phyloP scores from a whole-genome alignment of 2,888 invertebrate species.

The Metopia argyrocephala region DNA sequence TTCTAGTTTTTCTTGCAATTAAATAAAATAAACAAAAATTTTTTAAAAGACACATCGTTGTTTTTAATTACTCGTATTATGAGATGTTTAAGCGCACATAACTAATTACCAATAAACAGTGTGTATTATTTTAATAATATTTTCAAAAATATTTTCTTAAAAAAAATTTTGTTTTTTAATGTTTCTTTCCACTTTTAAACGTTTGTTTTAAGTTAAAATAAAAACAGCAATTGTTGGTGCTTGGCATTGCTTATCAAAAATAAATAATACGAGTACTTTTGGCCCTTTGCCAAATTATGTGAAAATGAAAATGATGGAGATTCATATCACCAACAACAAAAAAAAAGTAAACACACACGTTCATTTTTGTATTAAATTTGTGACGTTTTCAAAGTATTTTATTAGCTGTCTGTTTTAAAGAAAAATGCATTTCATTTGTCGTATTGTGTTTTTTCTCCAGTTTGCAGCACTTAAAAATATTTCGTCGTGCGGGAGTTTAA shows the following conservation, averaged over 20 bases:
- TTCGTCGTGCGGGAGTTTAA: too few relatives aligned
- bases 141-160: neutral
- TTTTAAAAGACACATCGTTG: neutral
- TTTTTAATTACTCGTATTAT: neutral
- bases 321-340: neutral
- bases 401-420: neutral
- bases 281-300: conserved; percentile 52
- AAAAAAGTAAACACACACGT: neutral
- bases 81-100: neutral
- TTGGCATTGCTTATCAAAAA: too few relatives aligned
- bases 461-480: too few relatives aligned
- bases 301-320: conserved; percentile 34
- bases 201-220: too few relatives aligned
- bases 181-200: too few relatives aligned
- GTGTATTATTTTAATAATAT: neutral
- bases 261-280: too few relatives aligned
- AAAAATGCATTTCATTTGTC: too few relatives aligned
- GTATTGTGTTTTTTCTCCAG: too few relatives aligned
- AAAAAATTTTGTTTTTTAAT: too few relatives aligned
- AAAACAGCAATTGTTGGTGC: too few relatives aligned
- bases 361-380: neutral
- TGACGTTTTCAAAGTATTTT: neutral
- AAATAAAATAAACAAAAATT: neutral
- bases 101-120: neutral
- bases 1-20: neutral